Base-by-base conservation (phyloP, 1,140 invertebrate species). In the Augochlora pura region DNA sequence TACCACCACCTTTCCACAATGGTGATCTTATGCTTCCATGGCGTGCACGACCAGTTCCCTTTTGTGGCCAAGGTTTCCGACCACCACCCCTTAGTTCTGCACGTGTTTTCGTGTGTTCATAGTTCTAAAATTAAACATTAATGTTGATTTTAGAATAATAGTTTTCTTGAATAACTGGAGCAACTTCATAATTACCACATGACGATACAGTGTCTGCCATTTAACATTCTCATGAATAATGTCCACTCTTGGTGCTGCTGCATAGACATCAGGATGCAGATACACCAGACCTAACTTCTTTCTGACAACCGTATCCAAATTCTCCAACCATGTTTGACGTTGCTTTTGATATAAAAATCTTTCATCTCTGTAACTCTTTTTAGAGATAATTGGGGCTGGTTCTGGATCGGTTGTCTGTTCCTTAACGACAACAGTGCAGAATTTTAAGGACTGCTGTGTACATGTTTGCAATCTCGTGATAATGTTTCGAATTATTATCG, bases 31-130 rank as follows among this genome's bases (percentile, higher is more conserved):
- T 98, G 62, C 97, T 98, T 42, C 98, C 98, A 91, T 99, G 98
- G 60, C 99, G 94, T 38, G 99, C 97, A 86, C 95, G 94, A 1
- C 99, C 99, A 25, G 91, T 81, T 3, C 98, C 98, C 94, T 99
- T 99, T 90, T 99, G 99, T 10, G 97, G 97, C 97, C 98, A 99
- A 0, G 98, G 98, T 89, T 99, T 99, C 49, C 94, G 93, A 6
- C 97, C 97, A 74, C 98, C 97, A 71, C 98, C 98, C 66, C 94
- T 92, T 72, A 98, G 95, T 94, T 99, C 99, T 23, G 96, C 96
- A 73, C 97, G 93, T 1, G 95, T 95, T 91, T 96, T 96, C 9
- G 95, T 94, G 87, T 96, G 95, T 1, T 95, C 95, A 92, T 95
- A 96, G 82, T 94, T 95, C 94, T 94, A 38, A 90, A 90, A 77